Percentiles rank a stretch among this genome's conserved stretches.
phyloP scores from a whole-genome alignment of 2,113 vertebrate species.

The Neotragus moschatus region DNA sequence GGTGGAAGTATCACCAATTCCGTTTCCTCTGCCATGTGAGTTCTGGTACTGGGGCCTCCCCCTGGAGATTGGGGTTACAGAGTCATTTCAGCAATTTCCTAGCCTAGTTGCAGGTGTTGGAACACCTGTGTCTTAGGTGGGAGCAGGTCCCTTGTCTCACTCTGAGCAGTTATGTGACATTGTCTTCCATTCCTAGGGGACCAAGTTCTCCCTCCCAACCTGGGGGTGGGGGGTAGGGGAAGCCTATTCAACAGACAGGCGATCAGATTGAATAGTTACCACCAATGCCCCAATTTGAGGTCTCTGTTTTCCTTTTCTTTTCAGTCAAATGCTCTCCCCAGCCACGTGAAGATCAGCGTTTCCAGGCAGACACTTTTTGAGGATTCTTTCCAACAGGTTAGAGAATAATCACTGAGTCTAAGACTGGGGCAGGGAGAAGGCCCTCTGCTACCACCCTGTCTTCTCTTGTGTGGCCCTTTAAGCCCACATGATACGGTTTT shows the following conservation, averaged over 20 bases:
- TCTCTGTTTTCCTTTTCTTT: slow-evolving; percentile 21
- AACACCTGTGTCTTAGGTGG: background rate
- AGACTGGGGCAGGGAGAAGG: background rate
- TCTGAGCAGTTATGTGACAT: background rate
- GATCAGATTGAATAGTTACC: background rate
- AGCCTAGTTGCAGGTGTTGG: background rate
- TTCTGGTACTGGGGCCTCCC: background rate
- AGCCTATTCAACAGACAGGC: background rate
- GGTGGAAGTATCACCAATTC: slow-evolving; percentile 99
- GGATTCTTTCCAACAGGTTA: slow-evolving; percentile 98
- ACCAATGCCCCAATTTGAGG: background rate
- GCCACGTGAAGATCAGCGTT: slow-evolving; percentile 97
- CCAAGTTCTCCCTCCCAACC: background rate
- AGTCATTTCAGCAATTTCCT: background rate
- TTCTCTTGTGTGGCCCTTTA: background rate
- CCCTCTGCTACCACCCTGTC: accelerated
- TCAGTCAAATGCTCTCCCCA: slow-evolving; percentile 95
- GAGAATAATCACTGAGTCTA: background rate
- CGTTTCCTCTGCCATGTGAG: slow-evolving; percentile 98
- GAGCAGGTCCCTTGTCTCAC: background rate
- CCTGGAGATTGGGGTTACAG: background rate
- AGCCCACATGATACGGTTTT: background rate
- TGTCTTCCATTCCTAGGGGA: background rate
- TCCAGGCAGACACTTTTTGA: slow-evolving; percentile 97
- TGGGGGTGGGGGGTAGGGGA: background rate